phyloP scores from a whole-genome alignment of 2,113 vertebrate species.

The Azemiops feae region DNA sequence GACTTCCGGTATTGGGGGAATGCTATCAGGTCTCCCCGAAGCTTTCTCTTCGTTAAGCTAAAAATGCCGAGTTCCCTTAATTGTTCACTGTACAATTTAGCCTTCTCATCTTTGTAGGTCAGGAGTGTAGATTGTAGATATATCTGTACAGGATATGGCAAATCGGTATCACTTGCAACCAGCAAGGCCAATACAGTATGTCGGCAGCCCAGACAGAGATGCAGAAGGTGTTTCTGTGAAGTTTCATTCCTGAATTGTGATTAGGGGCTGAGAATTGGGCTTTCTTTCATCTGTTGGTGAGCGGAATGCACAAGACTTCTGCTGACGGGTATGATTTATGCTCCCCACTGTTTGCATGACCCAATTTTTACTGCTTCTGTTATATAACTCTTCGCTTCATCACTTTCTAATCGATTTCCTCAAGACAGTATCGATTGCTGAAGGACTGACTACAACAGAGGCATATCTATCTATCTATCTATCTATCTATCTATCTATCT shows the following conservation, averaged over 20 bases:
- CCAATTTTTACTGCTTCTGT: not conserved
- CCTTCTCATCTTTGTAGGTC: not conserved
- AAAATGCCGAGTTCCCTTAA: not conserved
- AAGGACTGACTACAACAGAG: not conserved
- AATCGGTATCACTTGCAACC: too few species aligned
- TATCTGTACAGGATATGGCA: not conserved
- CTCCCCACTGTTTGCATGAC: not conserved
- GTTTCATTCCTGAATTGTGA: not conserved
- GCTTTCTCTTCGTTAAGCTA: not conserved
- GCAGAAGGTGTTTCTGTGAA: not conserved
- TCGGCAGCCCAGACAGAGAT: fast-evolving
- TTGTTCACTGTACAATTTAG: not conserved
- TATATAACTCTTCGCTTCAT: not conserved
- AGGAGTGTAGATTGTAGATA: not conserved
- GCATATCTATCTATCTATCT: not conserved
- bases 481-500: not conserved
- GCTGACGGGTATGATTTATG: not conserved
- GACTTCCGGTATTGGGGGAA: not conserved
- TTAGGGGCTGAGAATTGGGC: not conserved
- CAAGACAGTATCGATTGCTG: not conserved
- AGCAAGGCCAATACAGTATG: not conserved
- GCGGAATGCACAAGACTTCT: not conserved
- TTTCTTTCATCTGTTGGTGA: slow-evolving; percentile 1
- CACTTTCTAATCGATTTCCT: not conserved
- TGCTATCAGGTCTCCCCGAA: not conserved